Percentiles rank a stretch among this genome's conserved stretches.
phyloP scores from a whole-genome alignment of 2,888 invertebrate genomes.

The Microctonus aethiopoides region DNA sequence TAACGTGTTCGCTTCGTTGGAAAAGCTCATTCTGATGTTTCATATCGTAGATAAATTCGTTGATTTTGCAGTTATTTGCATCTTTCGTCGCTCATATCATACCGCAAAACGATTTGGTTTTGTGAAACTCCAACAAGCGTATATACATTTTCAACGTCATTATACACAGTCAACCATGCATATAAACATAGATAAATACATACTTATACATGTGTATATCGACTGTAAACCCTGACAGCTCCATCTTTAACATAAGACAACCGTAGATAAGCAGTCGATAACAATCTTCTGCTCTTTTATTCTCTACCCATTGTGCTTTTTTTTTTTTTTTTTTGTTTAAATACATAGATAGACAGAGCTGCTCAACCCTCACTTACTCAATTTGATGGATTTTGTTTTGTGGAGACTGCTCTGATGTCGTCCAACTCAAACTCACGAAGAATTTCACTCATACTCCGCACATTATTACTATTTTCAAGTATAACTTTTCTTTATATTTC shows the following conservation, averaged over 20 bases:
- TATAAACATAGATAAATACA: neutral
- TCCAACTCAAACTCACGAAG: neutral
- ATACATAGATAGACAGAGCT: no score
- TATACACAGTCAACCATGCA: neutral
- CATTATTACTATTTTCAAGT: neutral
- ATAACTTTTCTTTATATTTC: no score
- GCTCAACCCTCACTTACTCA: no score
- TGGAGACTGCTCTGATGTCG: conserved; percentile 7
- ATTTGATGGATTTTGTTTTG: no score
- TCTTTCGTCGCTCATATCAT: conserved; percentile 36
- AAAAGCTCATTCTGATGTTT: no score
- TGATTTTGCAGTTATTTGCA: conserved; percentile 37
- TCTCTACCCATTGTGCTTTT: no score
- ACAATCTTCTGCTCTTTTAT: conserved; percentile 23
- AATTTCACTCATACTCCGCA: neutral
- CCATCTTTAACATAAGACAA: conserved; percentile 2
- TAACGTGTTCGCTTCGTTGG: neutral
- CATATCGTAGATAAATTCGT: conserved; percentile 15
- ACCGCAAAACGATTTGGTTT: conserved; percentile 5
- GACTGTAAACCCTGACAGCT: no score
- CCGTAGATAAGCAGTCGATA: conserved; percentile 37
- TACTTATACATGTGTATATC: neutral
- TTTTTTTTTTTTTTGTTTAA: no score
- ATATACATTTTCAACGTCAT: neutral
- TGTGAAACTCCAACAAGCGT: neutral